Percentiles rank a stretch among this genome's conserved stretches.
Evolutionary conservation across 2,888 invertebrate species (phyloP).

Genomic region (Himalopsyche anomala): DNA sequence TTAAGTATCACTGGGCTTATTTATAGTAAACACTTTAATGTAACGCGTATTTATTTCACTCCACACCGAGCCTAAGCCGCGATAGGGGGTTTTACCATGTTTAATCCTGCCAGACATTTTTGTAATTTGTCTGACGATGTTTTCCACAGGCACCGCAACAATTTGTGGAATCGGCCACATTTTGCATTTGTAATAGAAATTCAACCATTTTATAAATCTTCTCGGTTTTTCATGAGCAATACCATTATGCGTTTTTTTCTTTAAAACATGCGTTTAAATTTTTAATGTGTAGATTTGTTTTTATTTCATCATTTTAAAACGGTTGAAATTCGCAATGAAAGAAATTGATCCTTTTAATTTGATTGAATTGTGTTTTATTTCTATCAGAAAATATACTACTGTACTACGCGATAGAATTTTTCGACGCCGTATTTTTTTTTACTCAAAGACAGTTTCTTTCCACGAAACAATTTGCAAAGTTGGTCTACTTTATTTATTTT

Average conservation of each 20-base stretch:
- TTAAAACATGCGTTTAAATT: too few relatives aligned
- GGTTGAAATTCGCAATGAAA: too few relatives aligned
- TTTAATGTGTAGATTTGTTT: too few relatives aligned
- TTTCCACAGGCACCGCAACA: not conserved
- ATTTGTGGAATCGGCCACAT: not conserved
- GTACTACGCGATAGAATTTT: too few relatives aligned
- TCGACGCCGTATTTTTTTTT: too few relatives aligned
- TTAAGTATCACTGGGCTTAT: conserved; percentile 34
- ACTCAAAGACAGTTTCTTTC: too few relatives aligned
- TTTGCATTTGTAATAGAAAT: not conserved
- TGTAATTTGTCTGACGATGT: not conserved
- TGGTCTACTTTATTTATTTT: too few relatives aligned
- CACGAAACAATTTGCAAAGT: too few relatives aligned
- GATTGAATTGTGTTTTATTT: too few relatives aligned
- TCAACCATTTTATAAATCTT: not conserved
- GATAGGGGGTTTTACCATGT: not conserved
- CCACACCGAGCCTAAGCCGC: conserved; percentile 17
- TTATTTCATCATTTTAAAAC: too few relatives aligned
- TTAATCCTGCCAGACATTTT: not conserved
- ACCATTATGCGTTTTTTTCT: not conserved
- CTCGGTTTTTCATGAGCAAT: not conserved
- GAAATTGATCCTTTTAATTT: too few relatives aligned
- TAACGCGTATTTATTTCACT: conserved; percentile 48
- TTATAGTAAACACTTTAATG: conserved; percentile 55
- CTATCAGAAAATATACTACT: too few relatives aligned